Evolutionary conservation across 1,140 invertebrate species (phyloP).

Genomic region (Holotrichia oblita): DNA sequence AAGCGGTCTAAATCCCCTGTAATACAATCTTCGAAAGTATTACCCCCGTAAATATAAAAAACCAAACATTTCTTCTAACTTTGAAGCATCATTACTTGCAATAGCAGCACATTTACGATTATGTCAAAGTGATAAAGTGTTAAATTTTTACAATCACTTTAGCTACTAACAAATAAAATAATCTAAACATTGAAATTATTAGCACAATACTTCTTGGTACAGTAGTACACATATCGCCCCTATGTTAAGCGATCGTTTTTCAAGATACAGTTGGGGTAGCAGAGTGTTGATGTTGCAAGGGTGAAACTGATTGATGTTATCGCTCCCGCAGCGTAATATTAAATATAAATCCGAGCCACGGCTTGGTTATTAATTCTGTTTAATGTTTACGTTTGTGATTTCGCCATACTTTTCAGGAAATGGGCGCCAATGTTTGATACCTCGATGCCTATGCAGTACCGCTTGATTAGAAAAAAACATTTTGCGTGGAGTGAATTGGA

Average conservation of each 20-base stretch:
- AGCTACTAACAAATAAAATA: too few species aligned
- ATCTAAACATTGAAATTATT: too few species aligned
- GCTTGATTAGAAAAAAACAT: background rate
- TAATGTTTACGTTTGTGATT: conserved; percentile 17
- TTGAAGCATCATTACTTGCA: too few species aligned
- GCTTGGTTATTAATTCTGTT: conserved; percentile 1
- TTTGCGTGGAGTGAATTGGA: too few species aligned
- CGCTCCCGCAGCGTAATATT: background rate
- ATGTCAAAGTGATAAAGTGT: too few species aligned
- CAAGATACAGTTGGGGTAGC: background rate
- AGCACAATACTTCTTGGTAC: background rate
- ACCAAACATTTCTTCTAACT: too few species aligned
- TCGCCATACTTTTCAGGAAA: background rate
- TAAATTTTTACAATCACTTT: too few species aligned
- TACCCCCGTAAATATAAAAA: too few species aligned
- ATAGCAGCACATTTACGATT: too few species aligned
- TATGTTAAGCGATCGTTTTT: conserved; percentile 7
- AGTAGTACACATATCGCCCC: background rate
- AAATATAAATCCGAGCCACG: background rate
- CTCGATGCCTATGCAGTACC: background rate
- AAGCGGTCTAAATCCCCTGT: too few species aligned
- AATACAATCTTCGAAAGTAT: too few species aligned
- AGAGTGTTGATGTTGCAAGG: background rate
- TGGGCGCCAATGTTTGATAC: background rate
- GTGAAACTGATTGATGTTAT: conserved; percentile 20